Conservation (phyloP, 2,113 vertebrate genomes). For the Daboia siamensis region DNA sequence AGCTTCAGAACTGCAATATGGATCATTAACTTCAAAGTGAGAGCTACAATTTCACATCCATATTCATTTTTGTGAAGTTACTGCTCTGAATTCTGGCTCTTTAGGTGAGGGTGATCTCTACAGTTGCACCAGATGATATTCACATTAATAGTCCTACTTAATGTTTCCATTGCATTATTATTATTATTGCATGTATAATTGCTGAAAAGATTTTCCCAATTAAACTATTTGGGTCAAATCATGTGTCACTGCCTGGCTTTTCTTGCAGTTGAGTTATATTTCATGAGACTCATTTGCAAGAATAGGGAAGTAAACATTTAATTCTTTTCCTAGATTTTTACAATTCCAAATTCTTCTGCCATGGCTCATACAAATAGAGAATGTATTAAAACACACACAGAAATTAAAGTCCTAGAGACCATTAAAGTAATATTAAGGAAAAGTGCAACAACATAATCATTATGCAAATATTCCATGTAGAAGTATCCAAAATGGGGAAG, state of each 20-base stretch:
- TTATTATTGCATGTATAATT: not conserved
- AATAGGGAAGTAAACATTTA: slow-evolving; percentile 1
- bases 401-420: slow-evolving; percentile 34
- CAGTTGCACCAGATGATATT: not conserved
- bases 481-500: not conserved
- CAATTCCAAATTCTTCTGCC: slow-evolving; percentile 11
- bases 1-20: not conserved
- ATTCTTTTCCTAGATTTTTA: slow-evolving; percentile 14
- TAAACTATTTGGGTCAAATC: not conserved
- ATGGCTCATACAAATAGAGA: slow-evolving; percentile 29
- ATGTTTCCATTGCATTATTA: not conserved
- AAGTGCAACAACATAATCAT: slow-evolving; percentile 39
- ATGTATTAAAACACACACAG: not conserved
- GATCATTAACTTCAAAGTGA: not conserved
- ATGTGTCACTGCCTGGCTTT: not conserved
- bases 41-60: not conserved
- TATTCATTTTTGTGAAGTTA: not conserved
- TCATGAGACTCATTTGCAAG: slow-evolving; percentile 1
- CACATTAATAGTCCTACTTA: not conserved
- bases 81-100: not conserved
- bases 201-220: not conserved
- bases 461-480: not conserved
- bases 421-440: slow-evolving; percentile 38
- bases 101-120: not conserved
- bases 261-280: not conserved